Base-by-base conservation (phyloP, 2,797 vertebrate species). In the Salarias fasciatus region DNA sequence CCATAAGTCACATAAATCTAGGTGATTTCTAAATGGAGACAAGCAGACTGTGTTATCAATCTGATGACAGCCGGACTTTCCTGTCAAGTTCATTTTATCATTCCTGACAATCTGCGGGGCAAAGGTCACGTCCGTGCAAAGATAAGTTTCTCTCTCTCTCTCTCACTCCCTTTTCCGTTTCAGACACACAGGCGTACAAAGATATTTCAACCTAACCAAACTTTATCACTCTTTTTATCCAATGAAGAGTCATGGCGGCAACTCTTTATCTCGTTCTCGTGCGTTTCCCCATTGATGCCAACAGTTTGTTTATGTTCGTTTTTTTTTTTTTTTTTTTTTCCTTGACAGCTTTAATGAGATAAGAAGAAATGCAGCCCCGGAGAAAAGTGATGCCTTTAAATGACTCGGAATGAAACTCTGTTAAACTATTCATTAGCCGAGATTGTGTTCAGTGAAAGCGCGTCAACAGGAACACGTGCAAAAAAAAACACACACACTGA, bases 391-490 rank as follows among this genome's bases (percentile, higher is more conserved):
- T 63, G 60, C 56, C 72, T 77, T 73, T 70, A 82, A 85, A 83
- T 82, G 72, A 79, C 71, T 79, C 63, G 63, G 66, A 82, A 72
- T 73, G 59, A 79, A 85, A 76, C 63, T 77, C 68, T 56, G 49
- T 75, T 83, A 44, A 82, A 86, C 69, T 74, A 81, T 84, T 86
- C 64, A 83, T 87, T 79, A 80, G 45, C 53, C 46, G 37, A 52
- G 63, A 35, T 63, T 24, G 29, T 57, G 69, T 48, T 70, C 72
- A 63, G 69, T 77, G 72, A 53, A 47, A 47, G 49, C 11, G 49
- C 30, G 48, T 58, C 33, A 49, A 51, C 44, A 37, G 5, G 1
- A 69, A 59, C 54, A 51, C 29, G 37, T 37, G 43, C n/a, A 33
- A 36, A 51, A n/a, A 30, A 29, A 60, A 8, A 45, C 0, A n/a